Percentiles rank a stretch among this genome's conserved stretches.
Evolutionary conservation across 2,888 invertebrate genomes (phyloP).

Genomic region (Agrochola lychnidis): DNA sequence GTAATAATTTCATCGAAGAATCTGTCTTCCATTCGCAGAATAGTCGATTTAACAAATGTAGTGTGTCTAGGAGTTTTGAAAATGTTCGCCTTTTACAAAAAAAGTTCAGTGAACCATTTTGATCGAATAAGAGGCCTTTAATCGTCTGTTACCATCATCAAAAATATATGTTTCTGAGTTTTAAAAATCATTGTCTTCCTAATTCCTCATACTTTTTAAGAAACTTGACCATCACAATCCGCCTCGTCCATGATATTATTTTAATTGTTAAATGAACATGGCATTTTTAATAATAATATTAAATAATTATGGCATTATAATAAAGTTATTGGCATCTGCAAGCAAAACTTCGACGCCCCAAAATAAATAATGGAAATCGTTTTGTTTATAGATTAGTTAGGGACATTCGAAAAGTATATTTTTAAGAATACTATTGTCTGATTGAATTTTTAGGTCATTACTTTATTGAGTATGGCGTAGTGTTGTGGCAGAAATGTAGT

Average conservation of each 20-base stretch:
- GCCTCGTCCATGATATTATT: slow-evolving; percentile 45
- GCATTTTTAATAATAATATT: slow-evolving; percentile 28
- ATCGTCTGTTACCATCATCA: too few relatives aligned
- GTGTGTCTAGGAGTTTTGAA: not conserved
- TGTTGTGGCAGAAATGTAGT: slow-evolving; percentile 36
- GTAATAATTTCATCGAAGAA: slow-evolving; percentile 11
- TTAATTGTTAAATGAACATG: slow-evolving; percentile 31
- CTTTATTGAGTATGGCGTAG: slow-evolving; percentile 51
- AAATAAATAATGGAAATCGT: slow-evolving; percentile 68
- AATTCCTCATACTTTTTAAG: slow-evolving; percentile 28
- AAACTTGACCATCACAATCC: slow-evolving; percentile 50
- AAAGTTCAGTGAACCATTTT: not conserved
- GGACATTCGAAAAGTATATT: slow-evolving; percentile 73
- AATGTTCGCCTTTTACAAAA: not conserved
- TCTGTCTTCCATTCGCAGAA: slow-evolving; percentile 32
- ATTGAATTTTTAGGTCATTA: slow-evolving; percentile 70
- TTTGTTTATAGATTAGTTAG: slow-evolving; percentile 71
- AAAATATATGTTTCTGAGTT: not conserved
- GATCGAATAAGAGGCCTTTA: not conserved
- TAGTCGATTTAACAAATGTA: not conserved
- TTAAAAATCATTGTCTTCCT: slow-evolving; percentile 38
- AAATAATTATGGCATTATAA: slow-evolving; percentile 4
- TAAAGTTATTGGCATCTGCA: slow-evolving; percentile 58
- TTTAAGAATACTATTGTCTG: slow-evolving; percentile 81
- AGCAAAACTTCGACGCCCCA: slow-evolving; percentile 74